phyloP scores from a whole-genome alignment of 2,888 invertebrate species.

The Himalopsyche japonica region DNA sequence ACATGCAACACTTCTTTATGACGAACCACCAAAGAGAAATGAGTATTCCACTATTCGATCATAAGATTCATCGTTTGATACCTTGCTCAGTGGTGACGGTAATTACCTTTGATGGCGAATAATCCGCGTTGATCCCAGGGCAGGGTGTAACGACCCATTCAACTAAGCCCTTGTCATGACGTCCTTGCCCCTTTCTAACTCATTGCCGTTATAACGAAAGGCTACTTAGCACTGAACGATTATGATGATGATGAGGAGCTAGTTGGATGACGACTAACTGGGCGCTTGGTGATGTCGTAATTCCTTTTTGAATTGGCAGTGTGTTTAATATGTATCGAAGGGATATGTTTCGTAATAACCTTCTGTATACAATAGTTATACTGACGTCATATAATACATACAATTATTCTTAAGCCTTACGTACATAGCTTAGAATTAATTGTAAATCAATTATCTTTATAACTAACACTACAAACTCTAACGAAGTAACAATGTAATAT shows the following conservation, averaged over 20 bases:
- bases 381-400: no score
- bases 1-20: neutral
- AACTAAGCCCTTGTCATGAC: constrained; percentile 13
- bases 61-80: neutral
- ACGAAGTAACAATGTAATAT: no score
- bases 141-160: constrained; percentile 30
- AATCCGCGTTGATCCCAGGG: constrained; percentile 24
- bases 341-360: neutral
- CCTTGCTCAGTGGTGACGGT: constrained; percentile 24
- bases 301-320: neutral
- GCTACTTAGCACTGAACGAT: constrained; percentile 23
- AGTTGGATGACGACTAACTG: neutral
- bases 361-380: no score
- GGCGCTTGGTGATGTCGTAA: neutral
- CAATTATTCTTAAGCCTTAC: no score
- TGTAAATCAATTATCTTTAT: no score
- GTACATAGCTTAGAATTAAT: no score
- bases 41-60: neutral
- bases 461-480: no score
- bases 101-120: constrained; percentile 30
- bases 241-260: neutral
- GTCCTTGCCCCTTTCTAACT: neutral
- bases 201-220: constrained; percentile 16
- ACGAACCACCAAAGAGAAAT: neutral
- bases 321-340: neutral